A percentile compares a stretch with the other conserved stretches of the same genome.
phyloP scores from a whole-genome alignment of 2,888 invertebrate genomes.

The Globia sparganii region DNA sequence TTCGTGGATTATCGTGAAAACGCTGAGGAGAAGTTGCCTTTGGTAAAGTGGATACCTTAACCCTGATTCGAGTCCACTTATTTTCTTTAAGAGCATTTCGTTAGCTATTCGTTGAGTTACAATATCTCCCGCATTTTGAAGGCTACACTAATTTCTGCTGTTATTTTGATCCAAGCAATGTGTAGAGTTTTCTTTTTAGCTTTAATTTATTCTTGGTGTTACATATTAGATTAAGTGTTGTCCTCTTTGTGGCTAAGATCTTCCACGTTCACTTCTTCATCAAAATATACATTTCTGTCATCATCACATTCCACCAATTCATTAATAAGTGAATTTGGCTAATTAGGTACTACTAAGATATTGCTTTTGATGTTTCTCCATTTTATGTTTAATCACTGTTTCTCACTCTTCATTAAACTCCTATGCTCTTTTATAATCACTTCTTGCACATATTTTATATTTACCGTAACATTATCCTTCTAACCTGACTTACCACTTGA shows the following conservation, averaged over 20 bases:
- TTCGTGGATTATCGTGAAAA: slow-evolving; percentile 97
- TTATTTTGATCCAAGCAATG: slow-evolving; percentile 61
- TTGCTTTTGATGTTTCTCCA: slow-evolving; percentile 72
- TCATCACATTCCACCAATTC: slow-evolving; percentile 52
- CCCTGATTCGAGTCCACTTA: slow-evolving; percentile 85
- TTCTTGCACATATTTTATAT: slow-evolving; percentile 41
- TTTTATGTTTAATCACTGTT: slow-evolving; percentile 44
- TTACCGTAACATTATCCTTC: slow-evolving; percentile 9
- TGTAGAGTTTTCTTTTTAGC: slow-evolving; percentile 66
- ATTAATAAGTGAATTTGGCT: slow-evolving; percentile 49
- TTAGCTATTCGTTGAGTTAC: slow-evolving; percentile 66
- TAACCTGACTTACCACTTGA: neutral
- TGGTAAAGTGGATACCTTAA: slow-evolving; percentile 92
- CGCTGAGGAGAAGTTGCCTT: slow-evolving; percentile 97
- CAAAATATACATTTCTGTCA: slow-evolving; percentile 38
- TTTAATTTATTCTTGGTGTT: slow-evolving; percentile 59
- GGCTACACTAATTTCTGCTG: slow-evolving; percentile 60
- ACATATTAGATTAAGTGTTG: slow-evolving; percentile 64
- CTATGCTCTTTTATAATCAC: slow-evolving; percentile 44
- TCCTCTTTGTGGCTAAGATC: slow-evolving; percentile 60
- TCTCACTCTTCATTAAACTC: slow-evolving; percentile 34
- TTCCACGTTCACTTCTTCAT: slow-evolving; percentile 57
- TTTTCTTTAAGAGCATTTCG: slow-evolving; percentile 69
- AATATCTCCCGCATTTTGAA: slow-evolving; percentile 63
- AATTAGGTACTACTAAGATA: slow-evolving; percentile 38